Percentiles rank a stretch among this genome's conserved stretches.
These are phyloP conservation scores for Papilio polytes DNA, from an alignment of 1,140 invertebrate species.

Conservation along the genomic window DNA sequence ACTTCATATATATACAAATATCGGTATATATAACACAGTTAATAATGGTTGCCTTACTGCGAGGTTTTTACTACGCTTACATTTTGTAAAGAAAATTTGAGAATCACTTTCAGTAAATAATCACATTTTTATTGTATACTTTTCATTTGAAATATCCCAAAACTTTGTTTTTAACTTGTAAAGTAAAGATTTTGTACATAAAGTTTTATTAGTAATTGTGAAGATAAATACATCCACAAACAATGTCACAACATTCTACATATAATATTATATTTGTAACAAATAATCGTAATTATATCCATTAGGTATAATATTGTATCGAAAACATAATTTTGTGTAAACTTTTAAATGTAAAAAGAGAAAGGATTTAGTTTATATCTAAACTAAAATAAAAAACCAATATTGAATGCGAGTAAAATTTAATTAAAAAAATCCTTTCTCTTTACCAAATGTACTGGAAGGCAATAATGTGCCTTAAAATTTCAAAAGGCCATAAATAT, in stretches of 20 bases:
- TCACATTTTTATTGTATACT: too few species aligned
- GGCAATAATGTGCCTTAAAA: slow-evolving; percentile 24
- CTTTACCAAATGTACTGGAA: neutral
- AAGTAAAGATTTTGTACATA: neutral
- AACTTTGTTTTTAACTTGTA: too few species aligned
- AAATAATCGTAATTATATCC: neutral
- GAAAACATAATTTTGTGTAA: neutral
- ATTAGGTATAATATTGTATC: neutral
- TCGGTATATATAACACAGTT: too few species aligned
- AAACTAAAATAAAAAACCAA: neutral
- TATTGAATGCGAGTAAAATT: neutral
- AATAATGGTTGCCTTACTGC: neutral
- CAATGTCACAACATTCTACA: slow-evolving; percentile 13
- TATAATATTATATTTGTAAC: neutral
- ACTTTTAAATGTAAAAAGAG: slow-evolving; percentile 3
- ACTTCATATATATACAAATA: too few species aligned
- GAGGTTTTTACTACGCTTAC: neutral
- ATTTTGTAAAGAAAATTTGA: neutral
- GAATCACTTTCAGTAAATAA: neutral
- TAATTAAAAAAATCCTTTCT: slow-evolving; percentile 13
- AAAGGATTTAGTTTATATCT: neutral
- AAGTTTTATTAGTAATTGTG: neutral
- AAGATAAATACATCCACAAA: neutral
- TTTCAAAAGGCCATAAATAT: slow-evolving; percentile 16
- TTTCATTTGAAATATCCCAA: too few species aligned